These are phyloP conservation scores for rat (Rattus norvegicus) DNA, from an alignment of 2,113 vertebrate species.

Conservation along the genomic window DNA sequence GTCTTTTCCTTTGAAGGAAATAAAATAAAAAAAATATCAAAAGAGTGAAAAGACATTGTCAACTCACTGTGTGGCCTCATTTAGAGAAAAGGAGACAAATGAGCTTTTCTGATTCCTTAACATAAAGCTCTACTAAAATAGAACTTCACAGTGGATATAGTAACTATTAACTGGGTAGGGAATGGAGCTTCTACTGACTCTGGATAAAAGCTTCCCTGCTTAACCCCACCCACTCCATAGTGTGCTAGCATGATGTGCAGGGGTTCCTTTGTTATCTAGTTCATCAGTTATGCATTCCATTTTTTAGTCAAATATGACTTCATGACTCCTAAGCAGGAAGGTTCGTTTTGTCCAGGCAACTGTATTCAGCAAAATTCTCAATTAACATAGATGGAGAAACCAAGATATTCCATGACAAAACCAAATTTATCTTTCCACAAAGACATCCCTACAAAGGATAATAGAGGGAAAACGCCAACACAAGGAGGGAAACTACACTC, in stretches of 20 bases:
- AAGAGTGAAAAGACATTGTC: conserved; percentile 41
- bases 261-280: conserved; percentile 62
- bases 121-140: conserved; percentile 72
- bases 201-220: conserved; percentile 58
- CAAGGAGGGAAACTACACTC: too few relatives aligned
- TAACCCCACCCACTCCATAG: conserved; percentile 56
- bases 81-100: conserved; percentile 64
- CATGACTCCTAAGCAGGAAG: conserved; percentile 49
- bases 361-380: too few relatives aligned
- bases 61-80: neutral
- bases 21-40: neutral
- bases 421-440: too few relatives aligned
- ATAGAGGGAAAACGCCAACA: too few relatives aligned
- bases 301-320: conserved; percentile 68
- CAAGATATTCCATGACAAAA: too few relatives aligned
- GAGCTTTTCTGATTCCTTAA: conserved; percentile 71
- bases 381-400: too few relatives aligned
- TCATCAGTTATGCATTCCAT: conserved; percentile 19
- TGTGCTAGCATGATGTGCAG: conserved; percentile 33
- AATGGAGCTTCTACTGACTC: conserved; percentile 50
- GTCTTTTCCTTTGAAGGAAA: conserved; percentile 59
- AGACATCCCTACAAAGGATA: too few relatives aligned
- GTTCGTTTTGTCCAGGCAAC: conserved; percentile 21
- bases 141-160: conserved; percentile 53
- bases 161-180: conserved; percentile 68